These are phyloP conservation scores for Hemithea aestivaria DNA, from an alignment of 2,888 invertebrate genomes.

Conservation along the genomic window DNA sequence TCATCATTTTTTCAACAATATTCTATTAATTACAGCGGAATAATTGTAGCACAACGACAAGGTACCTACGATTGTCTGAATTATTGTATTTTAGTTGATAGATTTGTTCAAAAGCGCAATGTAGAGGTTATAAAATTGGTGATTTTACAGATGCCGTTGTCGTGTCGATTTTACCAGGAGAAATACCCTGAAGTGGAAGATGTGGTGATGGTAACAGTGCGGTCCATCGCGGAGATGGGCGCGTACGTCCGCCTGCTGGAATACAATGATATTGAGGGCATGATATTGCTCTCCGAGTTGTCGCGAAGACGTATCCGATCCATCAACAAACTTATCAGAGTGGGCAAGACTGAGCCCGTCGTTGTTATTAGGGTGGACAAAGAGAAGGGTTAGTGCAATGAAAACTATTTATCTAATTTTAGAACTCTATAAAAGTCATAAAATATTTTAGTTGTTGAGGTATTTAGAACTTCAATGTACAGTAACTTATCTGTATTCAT, in stretches of 20 bases:
- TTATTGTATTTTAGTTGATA: not conserved
- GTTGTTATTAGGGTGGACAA: conserved; percentile 99
- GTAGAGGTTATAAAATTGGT: conserved; percentile 56
- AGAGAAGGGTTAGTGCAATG: conserved; percentile 98
- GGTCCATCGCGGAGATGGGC: conserved; percentile 99
- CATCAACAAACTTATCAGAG: conserved; percentile 98
- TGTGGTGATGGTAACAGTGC: conserved; percentile 99
- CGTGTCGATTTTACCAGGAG: conserved; percentile 98
- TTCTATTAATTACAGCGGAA: conserved; percentile 32
- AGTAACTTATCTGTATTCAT: too few relatives aligned
- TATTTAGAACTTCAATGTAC: too few relatives aligned
- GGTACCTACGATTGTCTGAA: conserved; percentile 34
- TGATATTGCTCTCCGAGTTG: conserved; percentile 98
- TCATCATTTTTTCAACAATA: conserved; percentile 52
- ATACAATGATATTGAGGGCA: conserved; percentile 99
- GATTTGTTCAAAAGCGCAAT: conserved; percentile 17
- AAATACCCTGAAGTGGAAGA: conserved; percentile 99
- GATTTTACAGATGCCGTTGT: conserved; percentile 86
- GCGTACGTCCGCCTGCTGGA: conserved; percentile 98
- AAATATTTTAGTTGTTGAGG: too few relatives aligned
- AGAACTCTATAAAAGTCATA: too few relatives aligned
- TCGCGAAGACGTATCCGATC: conserved; percentile 99
- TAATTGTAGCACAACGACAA: conserved; percentile 37
- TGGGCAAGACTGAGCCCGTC: conserved; percentile 99
- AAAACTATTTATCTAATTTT: too few relatives aligned